Evolutionary conservation across 2,797 vertebrate species (phyloP).

Genomic region (Antennarius maculatus): DNA sequence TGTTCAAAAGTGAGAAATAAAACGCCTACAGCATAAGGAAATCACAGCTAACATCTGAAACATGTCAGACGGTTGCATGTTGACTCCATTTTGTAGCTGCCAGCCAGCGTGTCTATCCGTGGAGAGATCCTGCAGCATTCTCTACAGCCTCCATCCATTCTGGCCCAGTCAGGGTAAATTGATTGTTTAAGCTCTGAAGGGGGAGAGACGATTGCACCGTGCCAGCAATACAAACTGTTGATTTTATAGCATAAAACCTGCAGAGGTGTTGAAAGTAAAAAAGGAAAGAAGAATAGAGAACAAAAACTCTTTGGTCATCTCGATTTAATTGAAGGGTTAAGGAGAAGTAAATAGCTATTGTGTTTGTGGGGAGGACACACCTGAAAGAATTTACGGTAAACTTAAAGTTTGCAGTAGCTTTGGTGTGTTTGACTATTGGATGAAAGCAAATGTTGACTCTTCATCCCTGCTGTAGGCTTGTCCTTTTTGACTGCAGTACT

Average conservation of each 20-base stretch:
- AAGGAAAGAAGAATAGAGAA: constrained; percentile 13
- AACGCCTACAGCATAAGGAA: constrained; percentile 36
- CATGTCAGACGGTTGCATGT: constrained; percentile 59
- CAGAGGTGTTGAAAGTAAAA: constrained; percentile 39
- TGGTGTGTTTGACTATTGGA: constrained; percentile 34
- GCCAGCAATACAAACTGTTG: constrained; percentile 52
- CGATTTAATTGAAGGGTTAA: constrained; percentile 10
- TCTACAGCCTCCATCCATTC: constrained; percentile 67
- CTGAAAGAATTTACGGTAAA: constrained; percentile 6
- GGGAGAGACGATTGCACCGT: constrained; percentile 31
- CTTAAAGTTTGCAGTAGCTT: constrained; percentile 9
- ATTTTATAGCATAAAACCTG: constrained; percentile 53
- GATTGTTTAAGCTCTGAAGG: constrained; percentile 71
- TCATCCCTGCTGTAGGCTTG: constrained; percentile 33
- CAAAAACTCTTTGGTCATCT: constrained; percentile 17
- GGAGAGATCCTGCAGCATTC: constrained; percentile 71
- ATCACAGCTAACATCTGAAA: constrained; percentile 36
- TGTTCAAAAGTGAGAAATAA: background rate
- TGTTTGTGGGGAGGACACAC: constrained; percentile 10
- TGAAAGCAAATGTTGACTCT: constrained; percentile 54
- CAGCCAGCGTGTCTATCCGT: constrained; percentile 68
- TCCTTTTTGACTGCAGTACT: constrained; percentile 63
- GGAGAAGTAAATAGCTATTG: constrained; percentile 1
- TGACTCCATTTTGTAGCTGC: constrained; percentile 73
- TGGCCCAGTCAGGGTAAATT: constrained; percentile 72